Evolutionary conservation across 2,113 vertebrate species (phyloP), one percentile per base, ranked within the genome.

Genomic region (Onychostoma macrolepis): DNA sequence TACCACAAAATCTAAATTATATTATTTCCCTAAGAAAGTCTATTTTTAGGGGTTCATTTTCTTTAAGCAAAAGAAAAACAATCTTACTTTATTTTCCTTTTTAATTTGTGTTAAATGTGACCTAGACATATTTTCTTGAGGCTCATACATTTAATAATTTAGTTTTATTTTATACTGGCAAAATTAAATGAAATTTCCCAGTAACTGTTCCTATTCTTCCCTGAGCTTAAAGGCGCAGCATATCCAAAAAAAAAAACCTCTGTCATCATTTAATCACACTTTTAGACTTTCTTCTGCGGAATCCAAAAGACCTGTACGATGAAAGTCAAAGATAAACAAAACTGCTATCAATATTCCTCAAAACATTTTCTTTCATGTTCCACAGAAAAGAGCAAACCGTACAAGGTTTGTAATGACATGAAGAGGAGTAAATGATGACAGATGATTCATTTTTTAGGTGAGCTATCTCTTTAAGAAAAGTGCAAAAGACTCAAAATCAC

Each of bases 171-270:
- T 28, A 72, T 26, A 63, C 8, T 81, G 56, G 33, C 58, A 65
- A 45, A 41, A 72, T 72, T 8, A 24, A 38, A 24, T 12, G 9
- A 12, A 9, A 24, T 24, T 36, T 81, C 36, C n/a, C 38, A 63
- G 6, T 4, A 5, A 43, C 33, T 4, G 7, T 63, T 58, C 19
- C 33, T 12, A 38, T 61, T 63, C 7, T 9, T 80, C 78, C 78
- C 72, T 84, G 88, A 86, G 85, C 12, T 83, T 65, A 61, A 80
- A 43, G n/a, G 41, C 24, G 48, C 12, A 43, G 10, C 41, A 43
- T 24, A 6, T 2, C 2, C 72, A n/a, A 41, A 75, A 26, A 43
- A 6, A 75, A 4, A 28, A 9, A 26, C 17, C 17, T 26, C 71
- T 43, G 71, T 72, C 38, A 43, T 45, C 21, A 43, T 74, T 74